These are phyloP conservation scores for Nasonia oneida DNA, from an alignment of 2,888 invertebrate species.

Conservation along the genomic window DNA sequence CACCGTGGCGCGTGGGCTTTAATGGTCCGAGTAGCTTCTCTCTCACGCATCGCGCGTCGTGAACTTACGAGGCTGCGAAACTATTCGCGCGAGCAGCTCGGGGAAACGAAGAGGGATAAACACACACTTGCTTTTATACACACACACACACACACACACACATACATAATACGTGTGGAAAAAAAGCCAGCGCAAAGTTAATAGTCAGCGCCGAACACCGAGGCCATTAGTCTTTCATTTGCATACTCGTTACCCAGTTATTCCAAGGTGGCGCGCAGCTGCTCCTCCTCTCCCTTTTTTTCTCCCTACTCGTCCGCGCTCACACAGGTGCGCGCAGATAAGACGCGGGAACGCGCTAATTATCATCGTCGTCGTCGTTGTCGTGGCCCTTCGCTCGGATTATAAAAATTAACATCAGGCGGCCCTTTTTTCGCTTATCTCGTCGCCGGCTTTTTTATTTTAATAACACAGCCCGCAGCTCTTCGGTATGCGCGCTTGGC, in stretches of 20 bases:
- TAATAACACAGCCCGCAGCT: not conserved
- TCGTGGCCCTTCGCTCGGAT: not conserved
- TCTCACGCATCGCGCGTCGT: not conserved
- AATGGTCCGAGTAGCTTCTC: conserved; percentile 23
- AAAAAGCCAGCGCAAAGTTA: not conserved
- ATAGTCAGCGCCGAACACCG: conserved; percentile 41
- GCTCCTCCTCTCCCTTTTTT: not conserved
- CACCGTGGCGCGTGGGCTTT: not conserved
- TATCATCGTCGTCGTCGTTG: conserved; percentile 1
- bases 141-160: not conserved
- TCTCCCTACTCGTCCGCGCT: not conserved
- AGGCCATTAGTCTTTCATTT: conserved; percentile 67
- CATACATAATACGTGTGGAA: not conserved
- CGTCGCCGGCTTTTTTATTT: not conserved
- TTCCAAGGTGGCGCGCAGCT: not conserved
- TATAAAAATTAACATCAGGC: conserved; percentile 3
- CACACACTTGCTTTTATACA: not conserved
- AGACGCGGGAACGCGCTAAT: conserved; percentile 11
- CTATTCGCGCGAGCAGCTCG: not conserved
- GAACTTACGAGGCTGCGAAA: conserved; percentile 16
- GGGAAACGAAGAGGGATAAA: not conserved
- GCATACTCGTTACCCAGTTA: conserved; percentile 62
- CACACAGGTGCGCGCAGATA: not conserved
- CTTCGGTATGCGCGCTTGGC: not conserved
- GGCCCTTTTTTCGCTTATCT: not conserved